Base-by-base conservation (phyloP, 2,113 vertebrate genomes). In the Daboia siamensis region DNA sequence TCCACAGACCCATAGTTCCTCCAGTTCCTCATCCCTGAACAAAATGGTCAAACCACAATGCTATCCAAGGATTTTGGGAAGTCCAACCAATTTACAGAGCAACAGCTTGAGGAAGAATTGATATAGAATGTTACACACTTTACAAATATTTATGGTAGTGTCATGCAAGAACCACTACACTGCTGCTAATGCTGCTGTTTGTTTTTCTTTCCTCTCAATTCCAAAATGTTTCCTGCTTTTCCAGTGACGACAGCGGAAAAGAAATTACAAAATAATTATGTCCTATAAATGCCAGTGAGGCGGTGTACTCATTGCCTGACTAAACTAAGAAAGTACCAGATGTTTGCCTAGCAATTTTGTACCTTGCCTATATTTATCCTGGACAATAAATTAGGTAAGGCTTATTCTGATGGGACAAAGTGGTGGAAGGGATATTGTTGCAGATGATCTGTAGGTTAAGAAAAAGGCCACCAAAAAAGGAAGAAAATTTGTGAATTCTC, bases 291-390 rank as follows among this genome's bases (percentile, higher is more conserved):
- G 61, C 48, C 46, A 48, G 26, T 33, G 74, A 39, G 33, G 74
- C 52, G 29, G 23, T 92, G 88, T 90, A 86, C 74, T 88, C 55
- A 64, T 80, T 52, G n/a, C 88, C 74, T 92, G n/a, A 46, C 88
- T 92, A 61, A 86, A 90, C 86, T 92, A 33, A 86, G 55, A 52
- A 57, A 92, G 56, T 86, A 86, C 17, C 48, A 61, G 21, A 90
- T 90, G 88, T 92, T 92, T 90, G 92, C 88, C 56, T 64, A 86
- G 88, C 92, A 92, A 86, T 92, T 92, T 90, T 92, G 55, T 52
- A 29, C 29, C 51, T 39, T 89, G 44, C n/a, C 74, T 92, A 92
- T 86, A 92, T 90, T 92, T 90, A 92, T 64, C 92, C 46, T 52
- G 13, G 55, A 86, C n/a, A 39, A 39, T 55, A 52, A 92, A 92